Conservation (phyloP, 2,113 vertebrate species). For the Toxostoma redivivum region DNA sequence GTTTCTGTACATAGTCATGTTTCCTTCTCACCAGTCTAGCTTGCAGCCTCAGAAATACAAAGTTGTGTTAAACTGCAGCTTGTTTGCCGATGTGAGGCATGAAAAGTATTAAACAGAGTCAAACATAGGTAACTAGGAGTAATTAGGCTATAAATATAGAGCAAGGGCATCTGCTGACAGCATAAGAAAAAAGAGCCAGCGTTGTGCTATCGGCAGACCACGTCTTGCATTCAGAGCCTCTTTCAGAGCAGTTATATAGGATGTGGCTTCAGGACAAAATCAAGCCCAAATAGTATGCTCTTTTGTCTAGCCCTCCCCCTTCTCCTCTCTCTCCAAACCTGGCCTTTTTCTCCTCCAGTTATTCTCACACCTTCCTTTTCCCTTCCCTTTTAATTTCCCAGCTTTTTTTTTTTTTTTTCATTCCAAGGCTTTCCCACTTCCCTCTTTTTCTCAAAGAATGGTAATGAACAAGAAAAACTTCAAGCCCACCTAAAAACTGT, state of each 20-base stretch:
- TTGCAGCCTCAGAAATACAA: conserved; percentile 61
- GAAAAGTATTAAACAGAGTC: conserved; percentile 54
- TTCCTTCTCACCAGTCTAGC: conserved; percentile 63
- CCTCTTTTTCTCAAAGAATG: neutral
- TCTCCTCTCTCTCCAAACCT: neutral
- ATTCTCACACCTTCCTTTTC: neutral
- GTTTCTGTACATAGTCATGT: conserved; percentile 78
- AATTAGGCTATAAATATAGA: conserved; percentile 57
- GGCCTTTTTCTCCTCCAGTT: neutral
- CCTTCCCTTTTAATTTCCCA: neutral
- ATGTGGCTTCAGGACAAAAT: conserved; percentile 35
- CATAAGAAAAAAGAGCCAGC: conserved; percentile 52
- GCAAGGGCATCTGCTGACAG: conserved; percentile 45
- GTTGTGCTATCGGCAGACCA: conserved; percentile 50
- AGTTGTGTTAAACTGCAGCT: conserved; percentile 64
- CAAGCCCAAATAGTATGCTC: neutral
- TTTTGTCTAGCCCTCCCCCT: neutral
- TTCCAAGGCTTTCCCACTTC: neutral
- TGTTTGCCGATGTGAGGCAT: conserved; percentile 65
- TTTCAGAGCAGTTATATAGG: neutral
- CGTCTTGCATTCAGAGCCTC: conserved; percentile 19
- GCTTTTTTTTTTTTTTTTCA: neutral
- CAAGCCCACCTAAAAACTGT: conserved; percentile 48
- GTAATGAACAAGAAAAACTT: conserved; percentile 61
- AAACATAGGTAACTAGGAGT: conserved; percentile 41